A percentile compares a stretch with the other conserved stretches of the same genome.
phyloP scores from a whole-genome alignment of 2,113 vertebrate species.

The Sinocyclocheilus anophthalmus region DNA sequence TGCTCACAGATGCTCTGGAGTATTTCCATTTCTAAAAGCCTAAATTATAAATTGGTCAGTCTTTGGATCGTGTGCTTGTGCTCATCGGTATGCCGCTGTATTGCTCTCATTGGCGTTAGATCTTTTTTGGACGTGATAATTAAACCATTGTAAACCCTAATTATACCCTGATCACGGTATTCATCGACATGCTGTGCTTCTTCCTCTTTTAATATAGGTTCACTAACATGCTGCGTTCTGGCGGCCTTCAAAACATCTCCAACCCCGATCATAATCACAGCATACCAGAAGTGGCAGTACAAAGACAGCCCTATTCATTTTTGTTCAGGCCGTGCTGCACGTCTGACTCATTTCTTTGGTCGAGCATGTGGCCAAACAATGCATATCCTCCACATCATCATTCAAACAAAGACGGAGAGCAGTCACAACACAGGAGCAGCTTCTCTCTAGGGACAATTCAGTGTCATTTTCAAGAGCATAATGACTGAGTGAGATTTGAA shows the following conservation, averaged over 20 bases:
- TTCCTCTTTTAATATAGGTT: slow-evolving; percentile 19
- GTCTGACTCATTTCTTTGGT: neutral
- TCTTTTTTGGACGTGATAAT: slow-evolving; percentile 21
- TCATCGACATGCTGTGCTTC: slow-evolving; percentile 22
- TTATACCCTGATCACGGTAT: slow-evolving; percentile 34
- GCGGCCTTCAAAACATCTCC: neutral
- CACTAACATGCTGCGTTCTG: neutral
- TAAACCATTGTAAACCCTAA: slow-evolving; percentile 12
- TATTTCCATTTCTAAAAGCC: slow-evolving; percentile 25
- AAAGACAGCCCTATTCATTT: neutral
- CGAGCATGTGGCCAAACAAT: slow-evolving; percentile 3
- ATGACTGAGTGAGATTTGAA: neutral
- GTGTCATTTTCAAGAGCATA: neutral
- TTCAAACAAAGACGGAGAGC: neutral
- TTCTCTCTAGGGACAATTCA: neutral
- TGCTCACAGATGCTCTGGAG: slow-evolving; percentile 25
- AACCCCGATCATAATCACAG: neutral
- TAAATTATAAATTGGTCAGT: slow-evolving; percentile 20
- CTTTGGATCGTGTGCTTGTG: neutral
- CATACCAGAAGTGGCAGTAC: neutral
- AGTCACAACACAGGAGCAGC: slow-evolving; percentile 28
- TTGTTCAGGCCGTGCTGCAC: neutral
- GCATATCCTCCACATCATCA: neutral
- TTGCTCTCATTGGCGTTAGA: neutral
- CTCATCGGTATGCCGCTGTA: neutral